Base-by-base conservation (phyloP, 1,140 invertebrate species). In the Globodera rostochiensis region DNA sequence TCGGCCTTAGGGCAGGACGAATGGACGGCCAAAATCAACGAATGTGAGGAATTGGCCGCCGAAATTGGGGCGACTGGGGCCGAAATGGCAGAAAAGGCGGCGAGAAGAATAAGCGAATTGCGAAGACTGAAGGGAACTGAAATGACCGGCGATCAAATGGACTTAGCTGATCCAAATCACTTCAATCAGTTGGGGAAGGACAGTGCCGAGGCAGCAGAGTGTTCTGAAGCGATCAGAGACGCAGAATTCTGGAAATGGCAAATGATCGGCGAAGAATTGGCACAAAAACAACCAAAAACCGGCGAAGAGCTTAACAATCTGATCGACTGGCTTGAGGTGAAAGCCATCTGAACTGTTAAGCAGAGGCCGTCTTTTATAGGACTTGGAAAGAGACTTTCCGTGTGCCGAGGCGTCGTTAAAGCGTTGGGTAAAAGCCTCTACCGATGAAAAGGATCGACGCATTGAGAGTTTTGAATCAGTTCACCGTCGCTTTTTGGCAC, bases 301-400 rank as follows among this genome's bases (percentile, higher is more conserved):
- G 25, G 36, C 11, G 49, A 57, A n/a, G 83, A 84, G 21, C 25
- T 79, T 7, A n/a, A 3, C 69, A 47, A 73, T 47, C 25, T 79
- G 57, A 50, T 50, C 77, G 69, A 73, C 46, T 47, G 69, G 69
- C 69, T 36, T 71, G 9, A 71, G 46, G 46, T 71, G 69, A 6
- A 21, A 5, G 67, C 67, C 11, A 9, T 9, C n/a, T 9, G 11
- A 3, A 70, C n/a, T 9, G 67, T 2, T 45, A n/a, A 36, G 11
- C 67, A 45, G 0, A 25, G 11, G 11, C 8, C 67, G 11, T 21
- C 11, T 36, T 45, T 47, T 71, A 4, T 21, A 79, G 77, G 76
- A 77, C 0, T 19, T 77, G 19, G 70, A 15, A 79, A 67, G 49
- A 71, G 77, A 71, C 19, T 60, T 45, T 60, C 21, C 77, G 45